Conservation (phyloP, 2,797 vertebrate species). For the Salarias fasciatus region DNA sequence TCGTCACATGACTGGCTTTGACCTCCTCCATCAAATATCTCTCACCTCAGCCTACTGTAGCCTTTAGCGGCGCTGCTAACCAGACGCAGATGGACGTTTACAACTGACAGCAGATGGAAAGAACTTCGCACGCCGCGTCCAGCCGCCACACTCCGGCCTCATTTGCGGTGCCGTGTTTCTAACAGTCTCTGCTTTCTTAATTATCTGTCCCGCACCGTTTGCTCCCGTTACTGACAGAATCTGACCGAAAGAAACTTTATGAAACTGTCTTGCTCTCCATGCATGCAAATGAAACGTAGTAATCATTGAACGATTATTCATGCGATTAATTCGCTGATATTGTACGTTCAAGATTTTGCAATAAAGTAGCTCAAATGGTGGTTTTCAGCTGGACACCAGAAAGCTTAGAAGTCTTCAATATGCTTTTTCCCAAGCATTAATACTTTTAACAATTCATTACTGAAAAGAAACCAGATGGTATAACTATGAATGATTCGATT, state of each 20-base stretch:
- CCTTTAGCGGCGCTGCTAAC: conserved; percentile 71
- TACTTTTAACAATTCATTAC: no score
- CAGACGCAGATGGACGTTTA: conserved; percentile 75
- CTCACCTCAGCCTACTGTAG: conserved; percentile 72
- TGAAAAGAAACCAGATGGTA: no score
- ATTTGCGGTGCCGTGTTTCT: conserved; percentile 25
- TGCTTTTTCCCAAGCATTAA: no score
- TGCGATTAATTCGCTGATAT: neutral
- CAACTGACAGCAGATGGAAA: conserved; percentile 71
- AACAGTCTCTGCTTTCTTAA: conserved; percentile 21
- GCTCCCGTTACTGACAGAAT: neutral
- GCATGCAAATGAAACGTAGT: neutral
- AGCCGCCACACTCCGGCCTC: conserved; percentile 16
- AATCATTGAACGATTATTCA: no score
- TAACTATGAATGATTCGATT: no score
- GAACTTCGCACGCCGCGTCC: conserved; percentile 44
- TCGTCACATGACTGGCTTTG: conserved; percentile 72
- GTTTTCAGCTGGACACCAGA: no score
- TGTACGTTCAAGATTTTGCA: neutral
- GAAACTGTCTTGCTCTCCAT: no score
- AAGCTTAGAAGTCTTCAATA: no score
- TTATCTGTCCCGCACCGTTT: neutral
- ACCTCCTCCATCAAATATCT: conserved; percentile 74
- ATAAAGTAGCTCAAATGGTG: neutral
- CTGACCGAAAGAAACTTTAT: neutral